Evolutionary conservation across 2,797 vertebrate species (phyloP), one percentile per base, ranked within the genome.

Genomic region (Chanos chanos): DNA sequence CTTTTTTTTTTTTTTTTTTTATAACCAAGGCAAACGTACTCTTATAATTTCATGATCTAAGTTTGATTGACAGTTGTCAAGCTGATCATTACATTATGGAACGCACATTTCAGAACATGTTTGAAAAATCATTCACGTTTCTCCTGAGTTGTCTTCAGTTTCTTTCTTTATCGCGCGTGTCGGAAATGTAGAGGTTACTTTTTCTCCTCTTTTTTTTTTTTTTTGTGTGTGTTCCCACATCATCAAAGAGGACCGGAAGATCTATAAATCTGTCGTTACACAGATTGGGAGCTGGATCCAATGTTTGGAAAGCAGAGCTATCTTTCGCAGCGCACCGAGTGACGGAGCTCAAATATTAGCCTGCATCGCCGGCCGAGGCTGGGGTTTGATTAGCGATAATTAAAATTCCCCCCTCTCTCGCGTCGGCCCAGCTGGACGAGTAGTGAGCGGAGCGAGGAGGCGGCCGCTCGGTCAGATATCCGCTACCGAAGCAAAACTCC

Each of bases 261-360:
- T n/a, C n/a, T 47, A 50, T 47, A 57, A 45, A 64, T 50, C 25
- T 37, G 41, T 64, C 70, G 58, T 53, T 55, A 22, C 16, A 39
- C 43, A 58, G 21, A 66, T 56, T 36, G 31, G 16, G 18, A 39
- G 49, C 53, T 68, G 39, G 25, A 31, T 28, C 33, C 39, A 27
- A 51, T 68, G 64, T 74, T 61, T 66, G 56, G 33, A 58, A 71
- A 67, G 51, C 51, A 28, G 61, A 39, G 30, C 19, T 59, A 66
- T 69, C 45, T 52, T 53, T 7, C 51, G 31, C 40, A 47, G 55
- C 27, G 25, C 56, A 52, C 56, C 13, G 21, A 51, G 12, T 37
- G 51, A 64, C 54, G 55, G 52, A 64, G 68, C 30, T 57, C 64
- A 75, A 74, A 75, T 68, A 70, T 74, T 72, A 52, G 56, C 67